A percentile compares a stretch with the other conserved stretches of the same genome.
Conservation (phyloP, 1,140 invertebrate genomes). For the Stegodyphus dumicola region DNA sequence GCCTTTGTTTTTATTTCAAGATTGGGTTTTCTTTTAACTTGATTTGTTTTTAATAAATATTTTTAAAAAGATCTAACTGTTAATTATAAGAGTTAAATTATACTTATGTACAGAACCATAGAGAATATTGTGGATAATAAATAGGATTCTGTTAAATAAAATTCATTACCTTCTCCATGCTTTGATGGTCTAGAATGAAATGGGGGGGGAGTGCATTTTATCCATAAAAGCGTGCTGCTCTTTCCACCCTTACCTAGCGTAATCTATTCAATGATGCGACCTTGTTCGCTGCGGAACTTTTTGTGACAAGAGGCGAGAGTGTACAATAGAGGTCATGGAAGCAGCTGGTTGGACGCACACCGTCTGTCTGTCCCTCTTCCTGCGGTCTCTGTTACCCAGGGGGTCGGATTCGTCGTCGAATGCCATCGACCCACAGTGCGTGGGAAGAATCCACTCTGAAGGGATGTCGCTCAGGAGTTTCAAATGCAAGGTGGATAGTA, state of each 20-base stretch:
- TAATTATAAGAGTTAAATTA: too few relatives aligned
- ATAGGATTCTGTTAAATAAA: too few relatives aligned
- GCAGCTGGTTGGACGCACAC: slow-evolving; percentile 19
- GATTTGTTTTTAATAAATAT: too few relatives aligned
- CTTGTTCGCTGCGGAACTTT: slow-evolving; percentile 7
- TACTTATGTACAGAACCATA: too few relatives aligned
- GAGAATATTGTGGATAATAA: too few relatives aligned
- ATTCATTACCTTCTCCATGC: too few relatives aligned
- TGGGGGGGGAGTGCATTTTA: background rate
- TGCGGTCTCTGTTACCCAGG: background rate
- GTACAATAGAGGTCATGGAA: slow-evolving; percentile 26
- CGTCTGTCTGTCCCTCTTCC: background rate
- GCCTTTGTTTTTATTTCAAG: too few relatives aligned
- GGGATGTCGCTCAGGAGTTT: too few relatives aligned
- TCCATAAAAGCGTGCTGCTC: background rate
- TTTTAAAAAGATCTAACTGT: too few relatives aligned
- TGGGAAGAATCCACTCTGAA: background rate
- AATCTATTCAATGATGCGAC: slow-evolving; percentile 3
- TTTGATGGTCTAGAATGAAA: too few relatives aligned
- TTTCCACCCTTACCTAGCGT: slow-evolving; percentile 1
- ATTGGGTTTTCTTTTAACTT: too few relatives aligned
- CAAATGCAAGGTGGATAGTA: too few relatives aligned
- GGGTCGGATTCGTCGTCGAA: background rate
- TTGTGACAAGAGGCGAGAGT: background rate
- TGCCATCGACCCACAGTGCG: slow-evolving; percentile 30